Evolutionary conservation across 2,797 vertebrate genomes (phyloP), one percentile per base, ranked within the genome.

Genomic region (Urosaurus nigricauda): DNA sequence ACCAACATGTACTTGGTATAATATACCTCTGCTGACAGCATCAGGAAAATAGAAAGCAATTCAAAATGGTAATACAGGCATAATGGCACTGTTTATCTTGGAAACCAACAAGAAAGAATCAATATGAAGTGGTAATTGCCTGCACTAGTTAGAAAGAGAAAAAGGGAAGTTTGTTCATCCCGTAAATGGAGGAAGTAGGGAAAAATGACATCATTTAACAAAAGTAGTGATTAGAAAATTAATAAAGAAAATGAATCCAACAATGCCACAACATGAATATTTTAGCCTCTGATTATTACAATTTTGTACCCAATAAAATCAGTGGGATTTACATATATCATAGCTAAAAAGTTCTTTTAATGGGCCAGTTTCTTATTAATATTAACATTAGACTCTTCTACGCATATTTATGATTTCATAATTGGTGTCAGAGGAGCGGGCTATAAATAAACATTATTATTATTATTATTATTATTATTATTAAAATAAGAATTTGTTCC

Each of bases 1-100:
- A n/a, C 1, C 29, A 26, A 71, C 60, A 65, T 51, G 75, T 5
- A 26, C 14, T 7, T 87, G 37, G 86, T 86, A 81, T 1, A 83
- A 1, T 60, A 86, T 63, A 90, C 0, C 65, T 51, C 40, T 58
- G 2, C 12, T 86, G 53, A 53, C 82, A 83, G 21, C 65, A 90
- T 16, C 74, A 53, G n/a, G 12, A 89, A 92, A 93, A 19, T 4
- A 93, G 94, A 89, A 92, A 0, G 0, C 3, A 77, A 90, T 93
- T 88, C 51, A 43, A 90, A 43, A 75, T 29, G 74, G 78, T 73
- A 88, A 6, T 68, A 53, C 53, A 40, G 7, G 5, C 13, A 84
- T 82, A 81, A 86, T 87, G 40, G 6, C 68, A 80, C 5, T 63
- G 73, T 90, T 87, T 85, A 77, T 92, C 81, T 90, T 83, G 5